Base-by-base conservation (phyloP, 2,797 vertebrate species). In the Sphaeramia orbicularis region DNA sequence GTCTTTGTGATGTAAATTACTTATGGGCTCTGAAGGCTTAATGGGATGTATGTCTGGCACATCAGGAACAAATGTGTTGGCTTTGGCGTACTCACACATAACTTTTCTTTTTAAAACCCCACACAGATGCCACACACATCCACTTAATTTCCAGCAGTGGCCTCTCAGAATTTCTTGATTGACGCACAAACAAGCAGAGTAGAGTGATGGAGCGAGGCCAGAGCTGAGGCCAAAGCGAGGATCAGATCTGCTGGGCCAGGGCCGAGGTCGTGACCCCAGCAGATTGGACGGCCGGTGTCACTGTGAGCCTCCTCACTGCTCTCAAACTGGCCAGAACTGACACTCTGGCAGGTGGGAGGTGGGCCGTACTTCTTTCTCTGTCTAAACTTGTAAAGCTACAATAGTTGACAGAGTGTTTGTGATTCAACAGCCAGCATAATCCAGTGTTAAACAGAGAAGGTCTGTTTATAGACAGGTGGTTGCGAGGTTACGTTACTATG, bases 1-100 rank as follows among this genome's bases (percentile, higher is more conserved):
- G 76, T 66, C 76, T 89, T 89, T 90, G 83, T 86, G 53, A 92
- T 91, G 88, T 53, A 83, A 87, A 92, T 91, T 48, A n/a, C 75
- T 63, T 69, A 69, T 69, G 41, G 80, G 47, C 82, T 82, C 69
- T 63, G 72, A 78, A 66, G 74, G 40, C 76, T 79, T 79, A 88
- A 89, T 85, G 79, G 69, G 80, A 53, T 76, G 78, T 58, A 56
- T 82, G 79, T 73, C 84, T 86, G 85, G 78, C 83, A 88, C 83
- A 79, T 86, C 65, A 78, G 80, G 65, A 80, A 70, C 70, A 78
- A 85, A 84, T 84, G 66, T 80, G 78, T 85, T 86, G 78, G 77
- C 70, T 85, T 78, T 83, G 80, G 77, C 61, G 21, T 37, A 11
- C 38, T 36, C 53, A 7, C 70, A 65, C 56, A 66, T 38, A 70